These are phyloP conservation scores for Triplophysa siluroides DNA, from an alignment of 2,113 vertebrate species.

Conservation along the genomic window DNA sequence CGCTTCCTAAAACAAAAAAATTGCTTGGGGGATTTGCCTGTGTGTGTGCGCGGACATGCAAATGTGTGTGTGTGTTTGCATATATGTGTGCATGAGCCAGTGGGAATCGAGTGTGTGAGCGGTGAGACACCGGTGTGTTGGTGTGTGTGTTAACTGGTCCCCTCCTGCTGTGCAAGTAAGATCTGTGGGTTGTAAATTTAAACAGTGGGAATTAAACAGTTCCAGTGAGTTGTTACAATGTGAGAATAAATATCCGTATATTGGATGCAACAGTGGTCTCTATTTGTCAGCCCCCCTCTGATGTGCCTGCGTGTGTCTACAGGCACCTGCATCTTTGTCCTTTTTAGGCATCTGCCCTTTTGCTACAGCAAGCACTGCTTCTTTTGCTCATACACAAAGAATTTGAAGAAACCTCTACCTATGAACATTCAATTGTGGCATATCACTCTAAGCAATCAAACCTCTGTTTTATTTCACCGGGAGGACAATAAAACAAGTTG, in stretches of 20 bases:
- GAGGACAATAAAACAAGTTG: no score
- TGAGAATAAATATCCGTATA: conserved; percentile 32
- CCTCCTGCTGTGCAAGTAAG: neutral
- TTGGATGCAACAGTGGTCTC: conserved; percentile 10
- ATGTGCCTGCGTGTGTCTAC: neutral
- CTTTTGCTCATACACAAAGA: no score
- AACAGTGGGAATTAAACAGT: conserved; percentile 34
- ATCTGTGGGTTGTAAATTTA: conserved; percentile 32
- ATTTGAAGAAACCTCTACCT: no score
- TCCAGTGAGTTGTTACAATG: conserved; percentile 1
- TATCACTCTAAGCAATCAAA: no score
- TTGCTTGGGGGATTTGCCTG: conserved; percentile 1
- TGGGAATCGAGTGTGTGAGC: neutral
- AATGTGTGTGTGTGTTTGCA: neutral
- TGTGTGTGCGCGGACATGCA: conserved; percentile 26
- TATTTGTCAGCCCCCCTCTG: neutral
- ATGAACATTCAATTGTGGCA: no score
- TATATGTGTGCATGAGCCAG: conserved; percentile 10
- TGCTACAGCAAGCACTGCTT: no score
- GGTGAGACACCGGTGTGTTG: neutral
- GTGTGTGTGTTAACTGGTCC: neutral
- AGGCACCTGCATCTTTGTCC: neutral
- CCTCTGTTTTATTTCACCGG: no score
- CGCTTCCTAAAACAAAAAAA: conserved; percentile 27
- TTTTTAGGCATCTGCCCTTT: neutral